phyloP scores from a whole-genome alignment of 2,888 invertebrate species.

The Pyrgus malvae region DNA sequence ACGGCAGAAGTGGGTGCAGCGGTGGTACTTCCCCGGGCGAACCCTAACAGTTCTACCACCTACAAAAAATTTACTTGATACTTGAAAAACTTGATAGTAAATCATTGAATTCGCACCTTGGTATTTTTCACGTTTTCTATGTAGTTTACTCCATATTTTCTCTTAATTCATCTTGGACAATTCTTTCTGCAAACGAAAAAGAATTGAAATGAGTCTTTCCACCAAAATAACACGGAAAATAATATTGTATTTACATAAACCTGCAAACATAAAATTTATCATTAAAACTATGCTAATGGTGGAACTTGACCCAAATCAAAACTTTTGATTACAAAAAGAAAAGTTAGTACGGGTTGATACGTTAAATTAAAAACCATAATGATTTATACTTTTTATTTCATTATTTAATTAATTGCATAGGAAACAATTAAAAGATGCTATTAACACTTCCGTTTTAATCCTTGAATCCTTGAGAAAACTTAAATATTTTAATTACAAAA shows the following conservation, averaged over 20 bases:
- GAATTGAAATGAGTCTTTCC: slow-evolving; percentile 66
- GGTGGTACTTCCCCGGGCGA: too few species aligned
- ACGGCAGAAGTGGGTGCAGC: too few species aligned
- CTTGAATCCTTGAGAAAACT: too few species aligned
- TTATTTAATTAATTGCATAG: too few species aligned
- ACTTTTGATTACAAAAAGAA: slow-evolving; percentile 38
- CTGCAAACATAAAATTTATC: slow-evolving; percentile 39
- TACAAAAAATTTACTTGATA: too few species aligned
- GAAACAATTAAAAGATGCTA: too few species aligned
- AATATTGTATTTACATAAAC: slow-evolving; percentile 28
- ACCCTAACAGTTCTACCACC: too few species aligned
- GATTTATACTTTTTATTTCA: slow-evolving; percentile 8
- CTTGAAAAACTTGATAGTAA: too few species aligned
- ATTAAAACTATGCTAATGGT: slow-evolving; percentile 45
- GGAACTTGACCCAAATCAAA: slow-evolving; percentile 73
- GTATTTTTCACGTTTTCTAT: slow-evolving; percentile 1
- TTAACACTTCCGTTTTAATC: too few species aligned
- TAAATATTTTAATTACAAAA: too few species aligned
- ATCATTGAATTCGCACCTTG: neutral
- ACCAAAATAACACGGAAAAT: slow-evolving; percentile 40
- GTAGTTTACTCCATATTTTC: neutral
- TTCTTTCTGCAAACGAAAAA: slow-evolving; percentile 54
- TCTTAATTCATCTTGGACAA: slow-evolving; percentile 7
- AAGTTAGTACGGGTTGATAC: neutral
- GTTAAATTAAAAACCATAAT: neutral